Evolutionary conservation across 2,797 vertebrate species (phyloP), one percentile per base, ranked within the genome.

Genomic region (Emydoidea blandingii): DNA sequence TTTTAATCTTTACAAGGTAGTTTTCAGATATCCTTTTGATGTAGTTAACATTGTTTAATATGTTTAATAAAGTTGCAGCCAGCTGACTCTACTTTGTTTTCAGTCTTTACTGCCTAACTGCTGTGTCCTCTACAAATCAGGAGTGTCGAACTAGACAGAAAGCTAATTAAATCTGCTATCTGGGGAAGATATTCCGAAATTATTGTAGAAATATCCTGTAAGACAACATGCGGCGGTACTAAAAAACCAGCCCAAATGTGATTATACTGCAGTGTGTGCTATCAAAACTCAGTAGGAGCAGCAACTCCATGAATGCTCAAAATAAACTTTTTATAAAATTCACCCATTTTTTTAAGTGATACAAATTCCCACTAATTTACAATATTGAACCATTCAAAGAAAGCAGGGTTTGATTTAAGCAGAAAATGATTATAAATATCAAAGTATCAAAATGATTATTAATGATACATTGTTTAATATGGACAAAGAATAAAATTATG

Each of bases 11-110:
- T 37, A n/a, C 21, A 57, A 37, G 27, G 54, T 41, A 44, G 29
- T 53, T 49, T 87, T 86, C 93, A 91, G 79, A 15, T 90, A 76
- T n/a, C 57, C 86, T 11, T 80, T 89, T 91, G 92, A 95, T 88
- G 85, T 93, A 85, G 88, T 93, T 93, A 94, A 97, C 68, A 87
- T 96, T 37, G 93, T 94, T 97, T 90, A 95, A 97, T 97, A 85
- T 95, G 50, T 95, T 96, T 89, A 94, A 96, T 97, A 97, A 97
- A 87, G 91, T 95, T 53, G 83, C 1, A 12, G 92, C 91, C 95
- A 96, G 87, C 95, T 97, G 94, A 96, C 94, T 78, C 91, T 97
- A 87, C 91, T 97, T 96, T 94, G 84, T 56, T 88, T 90, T 86
- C 91, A 94, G 86, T 82, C 79, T 95, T 96, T 91, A 95, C 92